Conservation (phyloP, 2,888 invertebrate genomes). For the Dryadula phaetusa region DNA sequence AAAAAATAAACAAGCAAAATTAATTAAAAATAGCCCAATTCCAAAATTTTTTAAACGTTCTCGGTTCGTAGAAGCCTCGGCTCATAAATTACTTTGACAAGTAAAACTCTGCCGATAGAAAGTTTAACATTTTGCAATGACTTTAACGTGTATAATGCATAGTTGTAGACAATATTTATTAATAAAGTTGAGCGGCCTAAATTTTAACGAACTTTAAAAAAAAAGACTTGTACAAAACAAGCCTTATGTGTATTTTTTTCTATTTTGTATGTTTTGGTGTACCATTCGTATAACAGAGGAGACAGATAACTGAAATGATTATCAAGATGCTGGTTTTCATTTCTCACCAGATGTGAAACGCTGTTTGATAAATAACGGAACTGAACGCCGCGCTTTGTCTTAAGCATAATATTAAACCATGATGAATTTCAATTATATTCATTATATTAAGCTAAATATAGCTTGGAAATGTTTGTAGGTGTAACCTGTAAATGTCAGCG, state of each 20-base stretch:
- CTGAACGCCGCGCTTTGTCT: no score
- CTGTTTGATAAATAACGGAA: no score
- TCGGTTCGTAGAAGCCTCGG: neutral
- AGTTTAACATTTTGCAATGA: slow-evolving; percentile 9
- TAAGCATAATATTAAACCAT: no score
- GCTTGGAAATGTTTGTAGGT: neutral
- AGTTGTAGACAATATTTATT: slow-evolving; percentile 11
- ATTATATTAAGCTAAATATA: no score
- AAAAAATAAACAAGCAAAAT: neutral
- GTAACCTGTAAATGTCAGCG: neutral
- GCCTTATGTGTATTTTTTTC: no score
- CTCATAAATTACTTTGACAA: slow-evolving; percentile 6
- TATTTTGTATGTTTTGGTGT: no score
- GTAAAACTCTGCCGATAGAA: slow-evolving; percentile 8
- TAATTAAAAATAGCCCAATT: neutral
- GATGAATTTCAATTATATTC: no score
- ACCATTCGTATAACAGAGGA: no score
- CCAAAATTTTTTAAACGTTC: neutral
- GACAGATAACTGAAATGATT: no score
- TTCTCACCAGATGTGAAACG: no score
- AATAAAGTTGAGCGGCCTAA: neutral
- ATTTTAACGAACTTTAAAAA: neutral
- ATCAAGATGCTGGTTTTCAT: no score
- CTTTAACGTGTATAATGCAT: slow-evolving; percentile 1
- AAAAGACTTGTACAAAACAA: neutral